A percentile compares a stretch with the other conserved stretches of the same genome.
Evolutionary conservation across 2,888 invertebrate species (phyloP).

Genomic region (Pherbina coryleti): DNA sequence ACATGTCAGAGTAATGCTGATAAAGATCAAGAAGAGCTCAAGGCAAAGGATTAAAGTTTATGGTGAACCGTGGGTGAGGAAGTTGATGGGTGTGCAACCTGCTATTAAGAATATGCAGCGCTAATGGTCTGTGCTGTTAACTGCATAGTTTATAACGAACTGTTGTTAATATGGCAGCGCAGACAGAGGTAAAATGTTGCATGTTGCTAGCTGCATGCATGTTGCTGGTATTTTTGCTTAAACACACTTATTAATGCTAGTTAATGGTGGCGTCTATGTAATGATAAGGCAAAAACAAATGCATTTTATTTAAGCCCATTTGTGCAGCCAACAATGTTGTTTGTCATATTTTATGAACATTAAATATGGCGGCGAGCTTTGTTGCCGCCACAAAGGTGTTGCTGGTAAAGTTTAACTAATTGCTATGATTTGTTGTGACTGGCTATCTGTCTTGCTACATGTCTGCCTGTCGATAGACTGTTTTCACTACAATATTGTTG

Average conservation of each 20-base stretch:
- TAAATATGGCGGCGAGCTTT: neutral
- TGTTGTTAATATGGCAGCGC: neutral
- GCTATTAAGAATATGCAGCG: neutral
- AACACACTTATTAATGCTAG: neutral
- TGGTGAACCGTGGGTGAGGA: neutral
- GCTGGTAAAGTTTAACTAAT: neutral
- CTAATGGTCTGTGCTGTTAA: neutral
- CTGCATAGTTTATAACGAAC: neutral
- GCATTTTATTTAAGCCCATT: too few species aligned
- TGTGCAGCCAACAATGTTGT: neutral
- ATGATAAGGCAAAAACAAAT: neutral
- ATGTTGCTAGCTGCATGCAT: slow-evolving; percentile 1
- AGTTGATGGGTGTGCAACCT: neutral
- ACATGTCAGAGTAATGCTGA: slow-evolving; percentile 16
- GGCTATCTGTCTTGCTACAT: too few species aligned
- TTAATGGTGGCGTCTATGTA: neutral
- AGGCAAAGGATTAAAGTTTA: neutral
- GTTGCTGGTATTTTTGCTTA: neutral
- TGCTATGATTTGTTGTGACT: too few species aligned
- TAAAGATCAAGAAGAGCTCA: slow-evolving; percentile 6
- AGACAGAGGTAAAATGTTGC: too few species aligned
- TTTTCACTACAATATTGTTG: too few species aligned
- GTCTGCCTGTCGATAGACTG: too few species aligned
- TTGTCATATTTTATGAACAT: neutral
- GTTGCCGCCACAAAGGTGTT: slow-evolving; percentile 3